Base-by-base conservation (phyloP, 2,797 vertebrate species). In the Siniperca obscura region DNA sequence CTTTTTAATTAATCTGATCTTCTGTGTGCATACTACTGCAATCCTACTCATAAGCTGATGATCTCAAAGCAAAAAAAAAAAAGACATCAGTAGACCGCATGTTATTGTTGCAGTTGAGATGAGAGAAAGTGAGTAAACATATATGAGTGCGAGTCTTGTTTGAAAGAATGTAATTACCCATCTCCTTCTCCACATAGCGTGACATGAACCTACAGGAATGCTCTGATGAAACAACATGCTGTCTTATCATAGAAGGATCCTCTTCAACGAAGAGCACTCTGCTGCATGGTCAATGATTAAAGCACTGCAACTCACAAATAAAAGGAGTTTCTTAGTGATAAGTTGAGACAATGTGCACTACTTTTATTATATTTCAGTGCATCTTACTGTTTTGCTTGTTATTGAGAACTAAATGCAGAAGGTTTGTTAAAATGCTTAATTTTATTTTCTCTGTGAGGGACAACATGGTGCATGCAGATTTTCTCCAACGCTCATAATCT, bases 121-220 rank as follows among this genome's bases (percentile, higher is more conserved):
- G 25, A 67, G 34, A 70, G 69, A 83, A 55, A 52, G 61, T 46
- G 27, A 46, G 50, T 68, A 67, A 71, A 56, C 73, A 70, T 1
- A 36, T 76, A 55, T 52, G n/a, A 62, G 68, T 25, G 36, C 7
- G 34, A 68, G 61, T 53, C 50, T 34, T 53, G 57, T 86, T 64
- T 80, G 56, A 90, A 80, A 83, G 30, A 82, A 70, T 22, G 52
- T 83, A 84, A 89, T 80, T 86, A 71, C 66, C 52, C 74, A 34
- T 78, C 74, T 61, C 66, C 61, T 55, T 57, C 73, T 74, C 66
- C 56, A 48, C 60, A 52, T 80, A 59, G 62, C 81, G 30, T 86
- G 81, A 83, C 70, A 82, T 77, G 76, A 74, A 82, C 70, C 17
- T 36, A 65, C 42, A 87, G 77, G 82, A 85, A 91, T 82, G 80